Evolutionary conservation across 2,888 invertebrate species (phyloP).

Genomic region (Oligia strigilis): DNA sequence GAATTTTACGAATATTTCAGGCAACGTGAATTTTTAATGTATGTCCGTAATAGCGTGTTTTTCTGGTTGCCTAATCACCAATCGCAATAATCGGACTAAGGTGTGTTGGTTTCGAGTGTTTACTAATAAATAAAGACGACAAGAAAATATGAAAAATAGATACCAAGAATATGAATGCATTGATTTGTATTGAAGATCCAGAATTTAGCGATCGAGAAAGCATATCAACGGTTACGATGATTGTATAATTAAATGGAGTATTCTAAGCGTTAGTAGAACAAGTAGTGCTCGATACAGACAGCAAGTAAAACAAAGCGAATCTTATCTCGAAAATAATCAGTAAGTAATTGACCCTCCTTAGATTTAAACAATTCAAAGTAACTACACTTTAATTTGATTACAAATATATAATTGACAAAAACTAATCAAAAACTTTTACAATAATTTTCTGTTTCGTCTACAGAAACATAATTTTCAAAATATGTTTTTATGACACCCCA

Average conservation of each 20-base stretch:
- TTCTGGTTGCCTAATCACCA: slow-evolving; percentile 31
- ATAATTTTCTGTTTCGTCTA: slow-evolving; percentile 80
- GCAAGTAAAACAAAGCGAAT: slow-evolving; percentile 75
- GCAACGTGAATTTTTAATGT: slow-evolving; percentile 33
- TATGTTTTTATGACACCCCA: slow-evolving; percentile 71
- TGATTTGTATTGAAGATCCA: slow-evolving; percentile 45
- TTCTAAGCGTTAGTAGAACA: slow-evolving; percentile 63
- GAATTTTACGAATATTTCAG: slow-evolving; percentile 31
- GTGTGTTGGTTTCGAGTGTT: slow-evolving; percentile 32
- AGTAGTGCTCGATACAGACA: slow-evolving; percentile 65
- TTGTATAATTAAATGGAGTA: slow-evolving; percentile 57
- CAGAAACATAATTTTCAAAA: slow-evolving; percentile 80
- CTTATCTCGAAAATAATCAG: slow-evolving; percentile 84
- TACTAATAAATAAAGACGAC: slow-evolving; percentile 38
- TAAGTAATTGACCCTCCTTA: slow-evolving; percentile 90
- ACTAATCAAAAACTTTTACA: slow-evolving; percentile 86
- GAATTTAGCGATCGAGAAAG: slow-evolving; percentile 45
- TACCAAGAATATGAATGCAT: slow-evolving; percentile 41
- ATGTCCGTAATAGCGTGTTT: slow-evolving; percentile 36
- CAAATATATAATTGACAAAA: slow-evolving; percentile 89
- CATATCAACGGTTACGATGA: slow-evolving; percentile 49
- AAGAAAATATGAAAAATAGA: slow-evolving; percentile 31
- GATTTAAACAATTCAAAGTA: slow-evolving; percentile 89
- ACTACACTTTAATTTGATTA: slow-evolving; percentile 85
- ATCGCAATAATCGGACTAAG: slow-evolving; percentile 34